Base-by-base conservation (phyloP, 2,797 vertebrate species). In the Salmo trutta region DNA sequence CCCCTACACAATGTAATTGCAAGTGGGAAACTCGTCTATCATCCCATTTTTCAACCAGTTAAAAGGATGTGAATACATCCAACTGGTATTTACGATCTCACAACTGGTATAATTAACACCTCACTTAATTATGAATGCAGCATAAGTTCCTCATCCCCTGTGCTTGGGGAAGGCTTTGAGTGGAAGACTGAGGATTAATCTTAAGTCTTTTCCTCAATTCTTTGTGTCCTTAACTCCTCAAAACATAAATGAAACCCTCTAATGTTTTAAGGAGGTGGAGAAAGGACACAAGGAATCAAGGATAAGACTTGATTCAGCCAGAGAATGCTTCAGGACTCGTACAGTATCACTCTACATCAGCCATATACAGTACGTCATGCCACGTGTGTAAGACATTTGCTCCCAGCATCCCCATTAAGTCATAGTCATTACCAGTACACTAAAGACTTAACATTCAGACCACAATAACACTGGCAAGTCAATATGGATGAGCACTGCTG, bases 391-490 rank as follows among this genome's bases (percentile, higher is more conserved):
- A 64, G 59, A 64, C 21, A 27, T 24, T 24, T 64, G 59, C 41
- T 10, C 10, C 41, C 41, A 47, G 12, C 10, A 47, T 47, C 41
- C 41, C 41, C 41, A 47, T 3, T 14, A 47, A 2, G 41, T 47
- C 41, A 47, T 10, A 47, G 10, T 64, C 59, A 64, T 64, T 62
- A 62, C 59, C 78, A 82, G 80, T 79, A 83, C 79, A 85, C 84
- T 80, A 86, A 85, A 75, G 77, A 77, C 81, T 84, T 90, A 90
- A 86, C 8, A 76, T 86, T 90, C 82, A 85, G 84, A 85, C 78
- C 73, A 86, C 82, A 88, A 88, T 67, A 82, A 75, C 76, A 83
- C 68, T 76, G 83, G 74, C 79, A 80, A 78, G 75, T 83, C 83
- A 82, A 79, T 76, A 53, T 71, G 12, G n/a, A 72, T 29, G 75